Base-by-base conservation (phyloP, 2,888 invertebrate species). In the Neelides folsomi region DNA sequence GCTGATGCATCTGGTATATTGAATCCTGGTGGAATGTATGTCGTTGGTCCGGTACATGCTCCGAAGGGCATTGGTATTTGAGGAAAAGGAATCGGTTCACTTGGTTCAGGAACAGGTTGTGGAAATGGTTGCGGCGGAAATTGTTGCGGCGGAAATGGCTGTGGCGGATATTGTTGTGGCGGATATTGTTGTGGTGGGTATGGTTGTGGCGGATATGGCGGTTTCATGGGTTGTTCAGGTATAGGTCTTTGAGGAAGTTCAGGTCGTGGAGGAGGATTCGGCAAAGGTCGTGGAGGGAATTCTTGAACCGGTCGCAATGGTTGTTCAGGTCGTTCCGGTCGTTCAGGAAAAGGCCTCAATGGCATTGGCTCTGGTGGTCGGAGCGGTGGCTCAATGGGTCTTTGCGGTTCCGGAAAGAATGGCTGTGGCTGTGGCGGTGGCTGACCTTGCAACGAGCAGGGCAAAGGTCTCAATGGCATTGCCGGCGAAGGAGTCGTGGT, bases 11-110 rank as follows among this genome's bases (percentile, higher is more conserved):
- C 53, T 10, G 52, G 52, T 1, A 57, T 46, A 37, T 49, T 50
- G 46, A 60, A 64, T 7, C 62, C 60, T 9, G 53, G 54, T 8
- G 64, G 62, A 38, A 62, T 51, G 36, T 56, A 60, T 1, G 61
- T 27, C 27, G 27, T 27, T 7, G 27, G 27, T 7, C 27, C 27
- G 27, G 27, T 27, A 7, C 27, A 27, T 27, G 27, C 27, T 27
- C 49, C 18, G 37, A 27, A 15, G 49, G 36, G 2, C 16, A 12
- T 8, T 13, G 36, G 2, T 16, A 12, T 8, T 13, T 42, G 41
- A 3, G 53, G 51, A 6, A 9, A 35, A 16, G 53, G 50, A 47
- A 51, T 46, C 3, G 37, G 39, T 36, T 50, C 48, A 27, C 36
- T 39, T 10, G 35, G 35, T 1, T n/a, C n/a, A 27, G 52, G 52